Evolutionary conservation across 2,797 vertebrate species (phyloP), one percentile per base, ranked within the genome.

Genomic region (Typhlichthys eigenmanni): DNA sequence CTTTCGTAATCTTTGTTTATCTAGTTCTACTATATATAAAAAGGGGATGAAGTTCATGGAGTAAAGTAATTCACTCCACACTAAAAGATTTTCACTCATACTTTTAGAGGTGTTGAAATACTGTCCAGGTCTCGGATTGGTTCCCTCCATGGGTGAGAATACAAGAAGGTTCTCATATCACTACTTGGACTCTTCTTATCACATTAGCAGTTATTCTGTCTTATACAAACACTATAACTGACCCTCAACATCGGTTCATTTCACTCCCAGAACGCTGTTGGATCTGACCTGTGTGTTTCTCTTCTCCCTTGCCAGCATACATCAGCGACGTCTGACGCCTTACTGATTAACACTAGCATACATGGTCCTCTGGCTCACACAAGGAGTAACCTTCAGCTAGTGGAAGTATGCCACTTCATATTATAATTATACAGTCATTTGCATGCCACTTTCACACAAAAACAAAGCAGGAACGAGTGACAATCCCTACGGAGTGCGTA

Each of bases 131-230:
- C 58, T 49, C 58, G 6, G 34, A 38, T 38, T 38, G 34, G 8
- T 8, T 38, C 34, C 34, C 34, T 38, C 34, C 34, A 38, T 6
- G 34, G 34, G 34, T 38, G 34, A 1, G 24, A 24, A 24, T 24
- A 24, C 34, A 12, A n/a, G 49, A 48, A 55, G 61, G 66, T n/a
- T 19, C 55, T 79, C 29, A 55, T 17, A 58, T 73, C 19, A 2
- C 4, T 34, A 46, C 61, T 81, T 75, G 49, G 69, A 61, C 53
- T 62, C 62, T 46, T 75, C 71, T 79, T 82, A 85, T 87, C 82
- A 72, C 43, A 84, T 76, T 69, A 74, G 56, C 58, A 19, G 29
- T 69, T 12, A 16, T 50, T 72, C 4, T 71, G 66, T 67, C 32
- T 12, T 12, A 24, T 80, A 55, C 64, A 64, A 3, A 72, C 58